phyloP scores from a whole-genome alignment of 2,113 vertebrate species.

The Laterallus jamaicensis region DNA sequence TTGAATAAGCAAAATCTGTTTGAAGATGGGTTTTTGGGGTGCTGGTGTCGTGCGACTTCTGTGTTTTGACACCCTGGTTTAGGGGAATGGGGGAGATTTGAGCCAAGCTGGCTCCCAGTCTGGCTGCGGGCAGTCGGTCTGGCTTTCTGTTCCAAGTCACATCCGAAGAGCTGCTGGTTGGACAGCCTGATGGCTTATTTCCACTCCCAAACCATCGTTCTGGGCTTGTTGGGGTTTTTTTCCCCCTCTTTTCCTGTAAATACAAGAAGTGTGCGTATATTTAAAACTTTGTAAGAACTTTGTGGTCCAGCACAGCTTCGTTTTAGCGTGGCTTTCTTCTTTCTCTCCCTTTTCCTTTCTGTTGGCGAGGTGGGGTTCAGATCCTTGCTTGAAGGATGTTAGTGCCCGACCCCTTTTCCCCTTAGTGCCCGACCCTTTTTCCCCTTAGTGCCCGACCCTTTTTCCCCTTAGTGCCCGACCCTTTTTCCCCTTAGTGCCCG shows the following conservation, averaged over 20 bases:
- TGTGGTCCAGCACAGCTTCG: neutral
- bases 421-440: too few species aligned
- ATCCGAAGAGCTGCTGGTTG: conserved; percentile 10
- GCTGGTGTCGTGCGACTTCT: neutral
- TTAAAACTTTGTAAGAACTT: conserved; percentile 30
- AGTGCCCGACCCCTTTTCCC: neutral
- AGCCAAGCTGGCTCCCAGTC: neutral
- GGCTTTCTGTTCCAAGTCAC: neutral
- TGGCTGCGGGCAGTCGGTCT: neutral
- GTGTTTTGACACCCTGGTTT: neutral
- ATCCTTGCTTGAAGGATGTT: neutral
- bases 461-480: too few species aligned
- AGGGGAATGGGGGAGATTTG: neutral
- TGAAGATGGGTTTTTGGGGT: neutral
- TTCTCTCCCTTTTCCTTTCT: neutral
- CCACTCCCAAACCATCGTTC: neutral
- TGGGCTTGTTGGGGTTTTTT: neutral
- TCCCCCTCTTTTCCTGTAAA: neutral
- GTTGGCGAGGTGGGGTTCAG: neutral
- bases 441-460: too few species aligned
- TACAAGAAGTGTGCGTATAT: neutral
- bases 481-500: too few species aligned
- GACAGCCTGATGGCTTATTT: neutral
- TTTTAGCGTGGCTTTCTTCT: neutral
- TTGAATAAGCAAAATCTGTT: neutral